phyloP scores from a whole-genome alignment of 2,797 vertebrate species.

The Gadopsis marmoratus region DNA sequence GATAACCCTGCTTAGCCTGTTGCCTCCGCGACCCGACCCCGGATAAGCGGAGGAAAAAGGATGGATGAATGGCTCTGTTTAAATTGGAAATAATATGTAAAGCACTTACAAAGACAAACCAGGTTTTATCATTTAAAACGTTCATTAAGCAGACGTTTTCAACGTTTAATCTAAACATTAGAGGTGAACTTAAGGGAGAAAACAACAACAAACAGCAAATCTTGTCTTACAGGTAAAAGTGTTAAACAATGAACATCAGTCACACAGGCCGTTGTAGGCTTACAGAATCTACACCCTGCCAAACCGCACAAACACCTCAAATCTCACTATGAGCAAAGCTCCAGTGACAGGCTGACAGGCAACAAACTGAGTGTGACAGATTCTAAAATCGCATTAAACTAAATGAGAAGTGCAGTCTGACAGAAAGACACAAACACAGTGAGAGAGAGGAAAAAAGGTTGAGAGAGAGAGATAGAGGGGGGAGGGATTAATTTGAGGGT shows the following conservation, averaged over 20 bases:
- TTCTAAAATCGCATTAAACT: constrained; percentile 85
- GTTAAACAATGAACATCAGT: constrained; percentile 73
- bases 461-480: constrained; percentile 53
- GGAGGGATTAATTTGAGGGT: constrained; percentile 78
- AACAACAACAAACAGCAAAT: constrained; percentile 35
- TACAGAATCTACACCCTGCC: constrained; percentile 60
- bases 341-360: constrained; percentile 79
- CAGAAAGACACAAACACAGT: constrained; percentile 66
- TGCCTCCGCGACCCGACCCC: too few relatives aligned
- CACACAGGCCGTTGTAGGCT: constrained; percentile 57
- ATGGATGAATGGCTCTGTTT: neutral
- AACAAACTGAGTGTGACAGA: constrained; percentile 84
- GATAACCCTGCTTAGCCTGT: too few relatives aligned
- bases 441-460: constrained; percentile 55
- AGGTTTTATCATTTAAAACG: neutral
- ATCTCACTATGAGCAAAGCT: constrained; percentile 70
- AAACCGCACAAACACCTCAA: constrained; percentile 76
- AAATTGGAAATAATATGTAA: neutral
- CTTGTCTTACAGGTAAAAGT: constrained; percentile 62
- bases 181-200: neutral
- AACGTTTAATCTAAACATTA: constrained; percentile 5
- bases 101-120: neutral
- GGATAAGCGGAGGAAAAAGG: too few relatives aligned
- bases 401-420: constrained; percentile 74
- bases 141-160: neutral